phyloP scores from a whole-genome alignment of 92 coral and sea anemone species.

The Isaurus tuberculatus region DNA sequence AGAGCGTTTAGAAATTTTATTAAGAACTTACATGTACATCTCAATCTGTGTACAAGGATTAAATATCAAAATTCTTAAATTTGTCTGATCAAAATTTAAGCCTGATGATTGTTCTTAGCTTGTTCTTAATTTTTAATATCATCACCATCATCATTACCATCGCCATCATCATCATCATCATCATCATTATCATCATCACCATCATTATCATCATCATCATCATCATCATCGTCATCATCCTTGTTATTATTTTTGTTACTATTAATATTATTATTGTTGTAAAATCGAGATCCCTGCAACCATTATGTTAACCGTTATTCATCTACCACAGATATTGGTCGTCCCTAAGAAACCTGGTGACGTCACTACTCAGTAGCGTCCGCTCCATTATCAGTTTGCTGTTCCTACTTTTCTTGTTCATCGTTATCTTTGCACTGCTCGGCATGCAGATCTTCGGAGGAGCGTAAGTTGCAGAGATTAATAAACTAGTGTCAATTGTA shows the following conservation, averaged over 20 bases:
- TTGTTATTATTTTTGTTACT: not conserved
- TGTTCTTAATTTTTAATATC: too few species aligned
- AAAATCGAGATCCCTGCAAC: too few species aligned
- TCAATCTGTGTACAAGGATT: too few species aligned
- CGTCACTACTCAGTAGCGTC: conserved; percentile 93
- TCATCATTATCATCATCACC: not conserved
- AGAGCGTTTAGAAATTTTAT: too few species aligned
- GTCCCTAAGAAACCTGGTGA: conserved; percentile 94
- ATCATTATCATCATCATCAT: not conserved
- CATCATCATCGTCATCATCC: not conserved
- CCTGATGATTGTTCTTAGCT: too few species aligned
- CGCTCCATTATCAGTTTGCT: conserved; percentile 95
- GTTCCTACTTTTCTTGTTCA: conserved; percentile 95
- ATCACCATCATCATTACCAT: not conserved
- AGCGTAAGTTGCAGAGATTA: conserved; percentile 58
- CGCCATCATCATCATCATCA: not conserved
- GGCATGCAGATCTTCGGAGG: conserved; percentile 99
- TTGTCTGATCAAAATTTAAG: too few species aligned
- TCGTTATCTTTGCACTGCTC: conserved; percentile 96
- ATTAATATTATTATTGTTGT: not conserved
- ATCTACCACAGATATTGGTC: conserved; percentile 89
- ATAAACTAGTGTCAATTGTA: not conserved
- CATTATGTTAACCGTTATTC: not conserved
- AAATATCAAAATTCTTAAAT: too few species aligned
- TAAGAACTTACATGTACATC: too few species aligned